Evolutionary conservation across 2,888 invertebrate genomes (phyloP), one percentile per base, ranked within the genome.

Genomic region (Eretmocerus hayati): DNA sequence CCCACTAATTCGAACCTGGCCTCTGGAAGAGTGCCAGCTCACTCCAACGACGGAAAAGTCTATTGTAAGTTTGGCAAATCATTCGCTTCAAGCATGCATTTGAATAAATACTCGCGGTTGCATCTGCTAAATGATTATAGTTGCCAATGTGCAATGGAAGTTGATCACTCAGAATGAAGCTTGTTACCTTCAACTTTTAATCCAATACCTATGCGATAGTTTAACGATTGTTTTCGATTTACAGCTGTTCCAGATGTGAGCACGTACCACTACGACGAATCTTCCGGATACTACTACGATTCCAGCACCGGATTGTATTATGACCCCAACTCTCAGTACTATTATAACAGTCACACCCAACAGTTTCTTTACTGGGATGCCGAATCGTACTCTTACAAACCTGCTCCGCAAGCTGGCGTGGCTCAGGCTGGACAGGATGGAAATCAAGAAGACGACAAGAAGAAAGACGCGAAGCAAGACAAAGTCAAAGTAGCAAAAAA

Each of bases 401-500:
- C 71, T 6, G 71, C 71, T 4, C 54, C 44, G 15, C 46, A 50
- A 4, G 30, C 42, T 15, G 20, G 36, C 2, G 22, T 38, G 6
- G 48, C 78, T 19, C 74, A 78, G 16, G 81, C 43, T 23, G 31
- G 42, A n/a, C 46, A 72, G 11, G 20, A 37, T 21, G 8, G 65
- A 69, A n/a, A 67, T 67, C n/a, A 67, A 56, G 36, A 54, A 21
- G 80, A 81, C 52, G 81, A 80, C 54, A 88, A 87, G 68, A 77
- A 77, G 53, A 82, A 82, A 61, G 83, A 81, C 59, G 83, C 80
- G 38, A 90, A 90, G 60, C 89, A 88, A 52, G 94, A 94, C 61
- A 94, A 95, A 75, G 94, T 93, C 0, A 95, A 95, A 74, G 92
- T 93, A 11, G 96, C 96, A 5, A 95, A 96, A 69, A 93, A 94